Percentiles rank a stretch among this genome's conserved stretches.
Evolutionary conservation across 2,888 invertebrate genomes (phyloP).

Genomic region (Athetis lepigone): DNA sequence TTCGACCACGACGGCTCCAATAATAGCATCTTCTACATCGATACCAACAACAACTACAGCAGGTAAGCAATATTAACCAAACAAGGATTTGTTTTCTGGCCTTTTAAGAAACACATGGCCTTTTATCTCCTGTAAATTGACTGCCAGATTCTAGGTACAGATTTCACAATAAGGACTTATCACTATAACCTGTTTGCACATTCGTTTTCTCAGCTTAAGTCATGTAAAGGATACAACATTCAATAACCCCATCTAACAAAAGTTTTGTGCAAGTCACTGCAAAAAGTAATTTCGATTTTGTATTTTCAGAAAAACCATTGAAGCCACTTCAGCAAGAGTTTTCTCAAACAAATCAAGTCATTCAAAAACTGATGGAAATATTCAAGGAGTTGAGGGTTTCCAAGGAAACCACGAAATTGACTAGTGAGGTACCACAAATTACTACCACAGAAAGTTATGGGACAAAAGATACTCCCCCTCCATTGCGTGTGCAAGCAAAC

Average conservation of each 20-base stretch:
- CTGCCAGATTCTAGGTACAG: not conserved
- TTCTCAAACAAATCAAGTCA: constrained; percentile 58
- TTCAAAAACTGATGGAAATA: constrained; percentile 75
- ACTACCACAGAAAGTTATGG: not conserved
- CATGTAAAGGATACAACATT: not conserved
- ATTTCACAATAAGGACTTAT: not conserved
- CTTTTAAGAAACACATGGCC: not conserved
- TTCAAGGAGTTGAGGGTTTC: constrained; percentile 72
- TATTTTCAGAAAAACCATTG: constrained; percentile 55
- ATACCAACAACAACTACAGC: constrained; percentile 14
- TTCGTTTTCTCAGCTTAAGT: not conserved
- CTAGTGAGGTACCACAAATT: constrained; percentile 18
- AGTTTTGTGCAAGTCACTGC: not conserved
- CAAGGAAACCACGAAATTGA: constrained; percentile 56
- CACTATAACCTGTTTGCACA: too few species aligned
- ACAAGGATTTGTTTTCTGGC: not conserved
- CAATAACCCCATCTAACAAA: not conserved
- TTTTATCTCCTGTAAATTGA: not conserved
- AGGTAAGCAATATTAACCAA: constrained; percentile 24
- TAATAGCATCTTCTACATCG: constrained; percentile 17
- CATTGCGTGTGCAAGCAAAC: constrained; percentile 3
- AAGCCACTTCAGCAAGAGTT: constrained; percentile 37
- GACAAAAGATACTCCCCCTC: not conserved
- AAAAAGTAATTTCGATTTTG: not conserved
- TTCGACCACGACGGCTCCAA: constrained; percentile 15